Evolutionary conservation across 2,888 invertebrate genomes (phyloP), one percentile per base, ranked within the genome.

Genomic region (Drosophila meridionalis): DNA sequence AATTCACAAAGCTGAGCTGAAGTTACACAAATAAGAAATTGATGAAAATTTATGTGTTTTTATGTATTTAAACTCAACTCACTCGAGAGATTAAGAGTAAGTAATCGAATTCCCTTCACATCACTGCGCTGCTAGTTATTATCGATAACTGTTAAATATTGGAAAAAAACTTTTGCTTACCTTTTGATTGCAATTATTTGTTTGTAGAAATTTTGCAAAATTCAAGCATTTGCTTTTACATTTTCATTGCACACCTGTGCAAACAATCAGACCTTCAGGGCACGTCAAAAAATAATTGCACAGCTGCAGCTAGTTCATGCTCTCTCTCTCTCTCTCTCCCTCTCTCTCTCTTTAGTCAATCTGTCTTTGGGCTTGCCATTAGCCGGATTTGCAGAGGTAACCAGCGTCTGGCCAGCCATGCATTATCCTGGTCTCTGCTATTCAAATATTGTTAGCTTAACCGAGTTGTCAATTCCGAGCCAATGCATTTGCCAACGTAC

Each of bases 361-460:
- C 34, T 34, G 12, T 26, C 47, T 60, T 60, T 50, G n/a, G 26
- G 42, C 30, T 34, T 66, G 69, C 69, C 78, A 83, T 83, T 80
- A 83, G 83, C 74, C 66, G 71, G 83, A 83, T 83, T 80, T 71
- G 69, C 56, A 55, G 63, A 62, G 69, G 63, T 67, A 76, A 83
- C 83, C 83, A 61, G 62, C 60, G 56, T 59, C 63, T 68, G 64
- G 60, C 64, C 60, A 74, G 63, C 63, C 74, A 69, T 68, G 68
- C 69, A 74, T 74, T 73, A 73, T 73, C 73, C 67, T 73, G 73
- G 74, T 62, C 58, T 72, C 58, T 72, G 52, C 86, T 82, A 83
- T 83, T 80, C 83, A 86, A 83, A 83, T 86, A 83, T 86, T 83
- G 83, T 83, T 83, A 83, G 83, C 78, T 83, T 83, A 86, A 86